A percentile compares a stretch with the other conserved stretches of the same genome.
Conservation (phyloP, 1,140 invertebrate species). For the Euura lappo region DNA sequence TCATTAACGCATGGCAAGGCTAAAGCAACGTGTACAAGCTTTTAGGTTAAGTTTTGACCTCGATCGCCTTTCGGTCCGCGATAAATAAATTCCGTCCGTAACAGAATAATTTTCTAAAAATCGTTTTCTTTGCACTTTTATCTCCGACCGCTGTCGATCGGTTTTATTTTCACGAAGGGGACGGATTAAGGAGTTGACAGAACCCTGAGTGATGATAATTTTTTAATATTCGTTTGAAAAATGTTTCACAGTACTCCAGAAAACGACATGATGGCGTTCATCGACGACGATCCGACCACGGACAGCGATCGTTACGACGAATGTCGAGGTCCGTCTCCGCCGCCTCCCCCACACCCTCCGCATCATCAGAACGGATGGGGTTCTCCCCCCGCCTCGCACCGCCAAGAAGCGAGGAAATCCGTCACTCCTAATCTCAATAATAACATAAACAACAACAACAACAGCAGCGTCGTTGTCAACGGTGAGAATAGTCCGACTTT, state of each 20-base stretch:
- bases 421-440: slow-evolving; percentile 53
- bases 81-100: too few species aligned
- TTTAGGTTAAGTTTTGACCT: too few species aligned
- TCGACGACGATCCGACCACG: slow-evolving; percentile 55
- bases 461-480: slow-evolving; percentile 37
- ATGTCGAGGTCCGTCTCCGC: slow-evolving; percentile 37
- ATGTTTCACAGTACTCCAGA: slow-evolving; percentile 50
- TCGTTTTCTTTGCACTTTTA: too few species aligned
- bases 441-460: slow-evolving; percentile 60
- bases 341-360: slow-evolving; percentile 36
- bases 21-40: too few species aligned
- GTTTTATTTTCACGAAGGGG: too few species aligned
- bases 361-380: slow-evolving; percentile 53
- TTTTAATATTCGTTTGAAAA: slow-evolving; percentile 1
- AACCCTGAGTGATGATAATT: too few species aligned
- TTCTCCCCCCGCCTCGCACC: slow-evolving; percentile 30
- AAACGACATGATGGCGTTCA: slow-evolving; percentile 60
- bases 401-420: slow-evolving; percentile 32
- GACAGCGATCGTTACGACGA: slow-evolving; percentile 47
- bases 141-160: too few species aligned
- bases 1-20: too few species aligned
- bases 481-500: background rate
- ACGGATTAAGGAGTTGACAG: too few species aligned
- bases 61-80: too few species aligned
- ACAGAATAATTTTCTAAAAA: too few species aligned